Conservation (phyloP, 2,113 vertebrate genomes). For the Megaceryle torquata region DNA sequence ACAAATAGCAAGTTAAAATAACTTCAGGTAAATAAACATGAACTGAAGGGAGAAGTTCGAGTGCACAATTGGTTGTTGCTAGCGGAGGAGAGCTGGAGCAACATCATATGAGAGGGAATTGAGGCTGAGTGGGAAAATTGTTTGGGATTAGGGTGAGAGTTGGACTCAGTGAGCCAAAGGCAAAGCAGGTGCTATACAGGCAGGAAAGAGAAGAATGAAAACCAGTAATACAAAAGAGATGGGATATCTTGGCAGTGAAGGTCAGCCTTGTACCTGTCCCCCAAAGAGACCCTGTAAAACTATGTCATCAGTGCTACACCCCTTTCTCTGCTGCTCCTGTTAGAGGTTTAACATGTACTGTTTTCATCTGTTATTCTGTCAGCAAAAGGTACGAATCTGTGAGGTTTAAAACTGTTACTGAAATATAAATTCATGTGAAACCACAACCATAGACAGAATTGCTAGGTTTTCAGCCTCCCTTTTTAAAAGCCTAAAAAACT, state of each 20-base stretch:
- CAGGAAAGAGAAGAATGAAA: neutral
- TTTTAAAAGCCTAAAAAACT: neutral
- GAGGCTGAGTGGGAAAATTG: neutral
- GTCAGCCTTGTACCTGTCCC: neutral
- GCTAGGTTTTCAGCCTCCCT: neutral
- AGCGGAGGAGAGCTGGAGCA: neutral
- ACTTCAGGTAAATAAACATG: neutral
- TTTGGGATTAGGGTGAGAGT: neutral
- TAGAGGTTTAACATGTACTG: neutral
- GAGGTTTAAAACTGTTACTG: neutral
- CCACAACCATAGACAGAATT: neutral
- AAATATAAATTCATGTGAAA: neutral
- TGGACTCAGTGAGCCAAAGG: neutral
- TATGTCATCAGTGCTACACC: neutral
- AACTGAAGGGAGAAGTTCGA: neutral
- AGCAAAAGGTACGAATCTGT: neutral
- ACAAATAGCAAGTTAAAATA: neutral
- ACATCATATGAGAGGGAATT: neutral
- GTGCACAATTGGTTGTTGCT: neutral
- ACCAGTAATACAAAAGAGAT: neutral
- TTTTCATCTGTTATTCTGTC: neutral
- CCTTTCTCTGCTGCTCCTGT: rapidly evolving
- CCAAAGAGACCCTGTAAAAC: neutral
- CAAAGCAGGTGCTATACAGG: neutral
- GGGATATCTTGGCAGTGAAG: neutral